A percentile compares a stretch with the other conserved stretches of the same genome.
Conservation (phyloP, 2,797 vertebrate genomes). For the Lepilemur ruficaudatus region DNA sequence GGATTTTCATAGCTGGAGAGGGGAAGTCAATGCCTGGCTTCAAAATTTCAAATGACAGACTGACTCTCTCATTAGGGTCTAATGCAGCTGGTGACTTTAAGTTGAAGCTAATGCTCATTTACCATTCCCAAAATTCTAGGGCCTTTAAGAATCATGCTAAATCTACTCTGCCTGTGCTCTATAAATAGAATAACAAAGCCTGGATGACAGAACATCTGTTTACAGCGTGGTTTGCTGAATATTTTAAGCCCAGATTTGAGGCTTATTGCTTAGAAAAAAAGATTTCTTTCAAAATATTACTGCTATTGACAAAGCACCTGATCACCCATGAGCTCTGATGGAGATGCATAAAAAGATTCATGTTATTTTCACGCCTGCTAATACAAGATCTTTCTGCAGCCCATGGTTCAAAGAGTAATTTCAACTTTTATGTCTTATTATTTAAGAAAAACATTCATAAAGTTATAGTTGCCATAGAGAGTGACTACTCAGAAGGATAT, state of each 20-base stretch:
- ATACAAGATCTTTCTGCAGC: neutral
- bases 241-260: neutral
- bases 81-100: neutral
- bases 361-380: neutral
- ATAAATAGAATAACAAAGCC: neutral
- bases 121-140: neutral
- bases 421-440: neutral
- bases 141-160: neutral
- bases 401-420: neutral
- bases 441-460: neutral
- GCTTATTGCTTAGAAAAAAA: neutral
- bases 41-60: neutral
- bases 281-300: neutral
- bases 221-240: neutral
- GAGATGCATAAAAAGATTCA: neutral
- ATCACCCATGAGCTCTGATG: neutral
- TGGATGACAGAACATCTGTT: neutral
- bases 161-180: neutral
- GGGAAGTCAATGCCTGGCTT: neutral
- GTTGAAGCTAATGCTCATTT: neutral
- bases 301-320: neutral
- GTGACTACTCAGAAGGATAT: neutral
- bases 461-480: too few relatives aligned
- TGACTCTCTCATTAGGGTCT: neutral
- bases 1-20: neutral